A percentile compares a stretch with the other conserved stretches of the same genome.
These are phyloP conservation scores for Rhegmatorhina hoffmannsi DNA, from an alignment of 2,113 vertebrate species.

Conservation along the genomic window DNA sequence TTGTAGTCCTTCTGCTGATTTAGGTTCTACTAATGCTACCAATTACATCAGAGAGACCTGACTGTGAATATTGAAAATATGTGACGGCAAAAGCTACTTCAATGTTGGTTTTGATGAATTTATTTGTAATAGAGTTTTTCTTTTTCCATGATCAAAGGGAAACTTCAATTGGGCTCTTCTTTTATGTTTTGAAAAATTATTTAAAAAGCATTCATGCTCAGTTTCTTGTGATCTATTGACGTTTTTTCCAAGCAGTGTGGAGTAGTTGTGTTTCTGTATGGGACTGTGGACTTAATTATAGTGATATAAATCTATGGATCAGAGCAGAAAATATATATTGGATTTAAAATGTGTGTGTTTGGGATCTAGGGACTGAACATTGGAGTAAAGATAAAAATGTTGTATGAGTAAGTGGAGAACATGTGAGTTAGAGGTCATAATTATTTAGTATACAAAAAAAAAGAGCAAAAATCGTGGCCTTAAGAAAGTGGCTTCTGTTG, in stretches of 20 bases:
- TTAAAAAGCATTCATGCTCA: not conserved
- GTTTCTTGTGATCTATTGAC: not conserved
- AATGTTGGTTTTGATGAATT: not conserved
- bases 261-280: not conserved
- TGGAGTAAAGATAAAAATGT: not conserved
- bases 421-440: not conserved
- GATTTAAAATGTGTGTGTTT: not conserved
- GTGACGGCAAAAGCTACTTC: not conserved
- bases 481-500: not conserved
- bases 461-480: rapidly evolving
- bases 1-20: not conserved
- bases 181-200: not conserved
- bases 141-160: not conserved
- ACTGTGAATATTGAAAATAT: not conserved
- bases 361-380: not conserved
- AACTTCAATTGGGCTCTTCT: not conserved
- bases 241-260: not conserved
- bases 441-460: not conserved
- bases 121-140: not conserved
- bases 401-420: not conserved
- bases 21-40: not conserved
- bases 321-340: not conserved
- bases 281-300: not conserved
- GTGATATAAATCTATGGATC: not conserved
- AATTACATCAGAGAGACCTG: not conserved